phyloP scores from a whole-genome alignment of 2,797 vertebrate genomes.

The Glossophaga mutica region DNA sequence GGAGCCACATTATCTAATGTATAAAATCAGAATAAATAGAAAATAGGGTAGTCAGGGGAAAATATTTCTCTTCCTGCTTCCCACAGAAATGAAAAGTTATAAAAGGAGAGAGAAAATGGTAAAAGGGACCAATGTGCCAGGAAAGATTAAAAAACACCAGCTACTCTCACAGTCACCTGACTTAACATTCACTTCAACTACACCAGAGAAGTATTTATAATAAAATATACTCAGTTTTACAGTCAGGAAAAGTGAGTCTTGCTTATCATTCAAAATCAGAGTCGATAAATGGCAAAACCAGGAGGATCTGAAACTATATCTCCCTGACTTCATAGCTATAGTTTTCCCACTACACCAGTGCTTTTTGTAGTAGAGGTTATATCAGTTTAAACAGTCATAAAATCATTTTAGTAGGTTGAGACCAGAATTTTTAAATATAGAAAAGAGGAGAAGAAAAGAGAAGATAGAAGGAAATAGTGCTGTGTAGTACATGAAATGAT shows the following conservation, averaged over 20 bases:
- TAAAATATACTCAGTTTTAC: not conserved
- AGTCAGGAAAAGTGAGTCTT: not conserved
- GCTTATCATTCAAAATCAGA: not conserved
- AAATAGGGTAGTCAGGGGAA: not conserved
- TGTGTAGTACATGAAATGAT: not conserved
- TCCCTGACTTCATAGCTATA: not conserved
- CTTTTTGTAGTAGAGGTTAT: not conserved
- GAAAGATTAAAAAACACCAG: not conserved
- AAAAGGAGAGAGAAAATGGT: not conserved
- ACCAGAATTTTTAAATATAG: not conserved
- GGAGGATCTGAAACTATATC: not conserved
- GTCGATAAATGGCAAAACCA: not conserved
- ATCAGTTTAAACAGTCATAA: not conserved
- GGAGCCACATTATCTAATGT: not conserved
- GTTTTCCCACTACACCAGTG: not conserved
- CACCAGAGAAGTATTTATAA: not conserved
- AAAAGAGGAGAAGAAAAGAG: not conserved
- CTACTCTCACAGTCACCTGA: not conserved
- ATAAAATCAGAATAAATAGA: not conserved
- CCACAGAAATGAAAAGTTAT: not conserved
- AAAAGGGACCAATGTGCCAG: not conserved
- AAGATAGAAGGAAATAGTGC: not conserved
- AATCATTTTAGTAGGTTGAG: not conserved
- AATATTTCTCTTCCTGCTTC: not conserved
- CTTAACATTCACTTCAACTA: not conserved